phyloP scores from a whole-genome alignment of 2,797 vertebrate genomes.

The Heteromormyrus szaboi region DNA sequence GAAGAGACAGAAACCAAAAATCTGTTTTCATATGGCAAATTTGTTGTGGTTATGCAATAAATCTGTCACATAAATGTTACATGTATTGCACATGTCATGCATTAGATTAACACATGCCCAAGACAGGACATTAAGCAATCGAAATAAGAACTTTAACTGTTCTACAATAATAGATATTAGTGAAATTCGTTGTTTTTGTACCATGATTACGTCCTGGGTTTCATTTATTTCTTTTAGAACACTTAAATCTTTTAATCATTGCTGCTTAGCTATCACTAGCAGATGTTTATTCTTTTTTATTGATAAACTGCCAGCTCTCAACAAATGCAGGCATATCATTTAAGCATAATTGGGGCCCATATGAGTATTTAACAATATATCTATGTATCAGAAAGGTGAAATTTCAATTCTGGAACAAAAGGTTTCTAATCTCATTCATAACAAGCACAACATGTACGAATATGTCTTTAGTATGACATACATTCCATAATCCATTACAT shows the following conservation, averaged over 20 bases:
- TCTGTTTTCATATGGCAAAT: neutral
- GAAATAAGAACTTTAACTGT: neutral
- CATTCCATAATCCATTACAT: neutral
- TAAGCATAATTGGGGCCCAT: neutral
- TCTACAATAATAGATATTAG: neutral
- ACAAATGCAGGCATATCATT: neutral
- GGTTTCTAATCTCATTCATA: neutral
- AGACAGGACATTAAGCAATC: neutral
- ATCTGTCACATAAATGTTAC: neutral
- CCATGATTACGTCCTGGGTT: neutral
- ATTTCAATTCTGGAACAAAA: neutral
- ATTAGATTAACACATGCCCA: neutral
- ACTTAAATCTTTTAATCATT: neutral
- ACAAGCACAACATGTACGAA: neutral
- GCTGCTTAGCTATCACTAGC: neutral
- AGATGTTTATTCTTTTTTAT: neutral
- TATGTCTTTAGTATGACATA: neutral
- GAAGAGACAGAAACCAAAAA: neutral
- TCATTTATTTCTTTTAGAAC: neutral
- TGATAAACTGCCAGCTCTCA: neutral
- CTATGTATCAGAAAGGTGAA: neutral
- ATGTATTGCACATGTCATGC: neutral
- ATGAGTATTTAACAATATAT: neutral
- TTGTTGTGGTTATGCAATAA: neutral
- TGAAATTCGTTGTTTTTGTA: neutral